Conservation (phyloP, 2,113 vertebrate species). For the Pedionomus torquatus region DNA sequence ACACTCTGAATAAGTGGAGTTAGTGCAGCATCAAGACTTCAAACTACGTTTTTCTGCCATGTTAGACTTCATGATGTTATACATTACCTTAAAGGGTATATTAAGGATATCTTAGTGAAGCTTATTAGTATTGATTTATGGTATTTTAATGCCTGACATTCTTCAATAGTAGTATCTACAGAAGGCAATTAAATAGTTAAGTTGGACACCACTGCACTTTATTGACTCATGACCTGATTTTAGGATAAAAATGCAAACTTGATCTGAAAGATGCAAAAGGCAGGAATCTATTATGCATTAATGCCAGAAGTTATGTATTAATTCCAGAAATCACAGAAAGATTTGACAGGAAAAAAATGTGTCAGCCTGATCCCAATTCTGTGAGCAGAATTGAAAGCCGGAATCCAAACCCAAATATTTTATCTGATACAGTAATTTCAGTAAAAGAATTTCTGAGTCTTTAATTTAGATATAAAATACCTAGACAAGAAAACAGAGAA, state of each 20-base stretch:
- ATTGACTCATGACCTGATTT: neutral
- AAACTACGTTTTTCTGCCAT: neutral
- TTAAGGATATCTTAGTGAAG: neutral
- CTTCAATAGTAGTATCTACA: neutral
- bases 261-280: neutral
- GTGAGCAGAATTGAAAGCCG: neutral
- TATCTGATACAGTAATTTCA: neutral
- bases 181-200: neutral
- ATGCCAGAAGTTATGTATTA: neutral
- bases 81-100: neutral
- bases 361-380: neutral
- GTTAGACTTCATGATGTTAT: neutral
- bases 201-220: neutral
- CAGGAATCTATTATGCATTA: neutral
- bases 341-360: neutral
- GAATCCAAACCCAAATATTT: neutral
- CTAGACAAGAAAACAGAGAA: neutral
- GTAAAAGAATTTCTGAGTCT: neutral
- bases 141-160: neutral
- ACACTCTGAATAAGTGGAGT: neutral
- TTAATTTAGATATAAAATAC: neutral
- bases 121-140: neutral
- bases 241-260: neutral
- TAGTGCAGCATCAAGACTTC: neutral
- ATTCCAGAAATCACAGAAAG: slow-evolving; percentile 8